Evolutionary conservation across 2,113 vertebrate genomes (phyloP), one percentile per base, ranked within the genome.

Genomic region (Aegithalos caudatus): DNA sequence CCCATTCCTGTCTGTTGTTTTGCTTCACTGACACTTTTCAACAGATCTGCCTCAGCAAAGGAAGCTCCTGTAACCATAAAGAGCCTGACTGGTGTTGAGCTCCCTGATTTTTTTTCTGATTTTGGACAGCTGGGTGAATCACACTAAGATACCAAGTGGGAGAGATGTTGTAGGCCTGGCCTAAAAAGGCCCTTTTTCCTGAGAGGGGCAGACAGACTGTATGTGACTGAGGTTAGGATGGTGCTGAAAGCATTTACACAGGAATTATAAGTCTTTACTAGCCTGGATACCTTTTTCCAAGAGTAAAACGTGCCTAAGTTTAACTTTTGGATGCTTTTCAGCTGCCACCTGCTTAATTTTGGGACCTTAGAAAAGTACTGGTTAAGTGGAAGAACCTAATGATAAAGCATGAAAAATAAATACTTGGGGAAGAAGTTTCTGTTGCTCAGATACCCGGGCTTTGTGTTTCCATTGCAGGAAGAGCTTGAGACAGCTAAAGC

Each of bases 401-500:
- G 81, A 94, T 35, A 47, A 69, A 76, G 12, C 31, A 48, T 18
- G 20, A 56, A 48, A 47, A 58, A 14, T 3, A 35, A 61, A 14
- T 70, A 15, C 27, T n/a, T 16, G 29, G 56, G 16, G 53, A 18
- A 87, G 80, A 70, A 19, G 60, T 88, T 71, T 45, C 72, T 86
- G 0, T 84, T 94, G 77, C 78, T 90, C 48, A 91, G 76, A 50
- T 53, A 44, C 6, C 40, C 84, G 24, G 5, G 44, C 37, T 92
- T 31, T 64, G 69, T 42, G 45, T 69, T 78, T 93, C 24, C 94
- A 5, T 94, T 90, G 48, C 54, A 99, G 99, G 98, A 98, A 29
- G 98, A 99, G 97, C 98, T 99, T 14, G 98, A 98, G 62, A 95
- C 97, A 6, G 99, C 99, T 1, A 98, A 81, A 94, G 98, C 96